These are phyloP conservation scores for Blastobasis lacticolella DNA, from an alignment of 2,888 invertebrate species.

Conservation along the genomic window DNA sequence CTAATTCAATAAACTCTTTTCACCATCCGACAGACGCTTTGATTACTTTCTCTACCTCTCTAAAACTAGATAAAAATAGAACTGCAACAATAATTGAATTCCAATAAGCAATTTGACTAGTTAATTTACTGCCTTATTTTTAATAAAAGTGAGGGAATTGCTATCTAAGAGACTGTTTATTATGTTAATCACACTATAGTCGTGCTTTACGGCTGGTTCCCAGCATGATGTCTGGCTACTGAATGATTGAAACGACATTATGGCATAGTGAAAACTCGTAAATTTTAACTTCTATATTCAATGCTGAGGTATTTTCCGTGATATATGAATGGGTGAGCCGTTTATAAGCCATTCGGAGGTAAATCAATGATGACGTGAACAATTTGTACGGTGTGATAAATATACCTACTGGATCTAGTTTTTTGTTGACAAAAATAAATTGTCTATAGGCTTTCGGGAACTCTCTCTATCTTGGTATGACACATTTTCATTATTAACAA, in stretches of 20 bases:
- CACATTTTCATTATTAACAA: too few relatives aligned
- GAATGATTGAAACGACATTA: conserved; percentile 33
- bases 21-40: not conserved
- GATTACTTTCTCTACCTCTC: not conserved
- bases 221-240: conserved; percentile 36
- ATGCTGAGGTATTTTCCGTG: conserved; percentile 1
- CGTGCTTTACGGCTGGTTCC: conserved; percentile 21
- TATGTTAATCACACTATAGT: conserved; percentile 24
- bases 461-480: too few relatives aligned
- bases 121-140: conserved; percentile 27
- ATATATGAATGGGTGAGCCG: conserved; percentile 7
- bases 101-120: conserved; percentile 18
- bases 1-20: too few relatives aligned
- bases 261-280: conserved; percentile 16
- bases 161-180: conserved; percentile 21
- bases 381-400: not conserved
- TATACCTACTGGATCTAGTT: not conserved
- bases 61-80: not conserved
- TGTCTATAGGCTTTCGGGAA: too few relatives aligned
- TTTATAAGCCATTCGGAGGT: conserved; percentile 5
- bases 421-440: too few relatives aligned
- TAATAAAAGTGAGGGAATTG: conserved; percentile 27
- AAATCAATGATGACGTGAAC: conserved; percentile 3
- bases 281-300: conserved; percentile 6
- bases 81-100: conserved; percentile 15